Percentiles rank a stretch among this genome's conserved stretches.
Evolutionary conservation across 2,797 vertebrate species (phyloP).

Genomic region (Crenichthys baileyi): DNA sequence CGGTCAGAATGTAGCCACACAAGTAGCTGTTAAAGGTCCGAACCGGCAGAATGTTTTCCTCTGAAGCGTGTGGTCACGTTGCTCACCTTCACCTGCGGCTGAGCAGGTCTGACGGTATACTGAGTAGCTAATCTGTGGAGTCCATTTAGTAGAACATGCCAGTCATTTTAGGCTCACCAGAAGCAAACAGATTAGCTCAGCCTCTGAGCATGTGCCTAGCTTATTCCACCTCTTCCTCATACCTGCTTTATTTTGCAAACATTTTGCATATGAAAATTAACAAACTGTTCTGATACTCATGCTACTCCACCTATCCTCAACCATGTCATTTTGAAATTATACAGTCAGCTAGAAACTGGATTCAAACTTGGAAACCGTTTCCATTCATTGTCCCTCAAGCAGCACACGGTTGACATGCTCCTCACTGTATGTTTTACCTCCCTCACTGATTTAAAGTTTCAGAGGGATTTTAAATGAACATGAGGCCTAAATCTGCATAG

Average conservation of each 20-base stretch:
- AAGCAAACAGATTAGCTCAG: slow-evolving; percentile 36
- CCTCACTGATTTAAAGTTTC: background rate
- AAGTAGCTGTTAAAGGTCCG: slow-evolving; percentile 4
- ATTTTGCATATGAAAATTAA: background rate
- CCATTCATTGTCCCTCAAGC: background rate
- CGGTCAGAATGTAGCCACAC: slow-evolving; percentile 10
- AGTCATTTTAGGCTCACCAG: slow-evolving; percentile 23
- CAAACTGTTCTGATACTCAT: background rate
- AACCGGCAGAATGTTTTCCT: slow-evolving; percentile 3
- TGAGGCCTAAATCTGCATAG: background rate
- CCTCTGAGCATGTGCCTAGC: background rate
- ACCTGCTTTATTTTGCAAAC: background rate
- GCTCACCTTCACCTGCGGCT: slow-evolving; percentile 37
- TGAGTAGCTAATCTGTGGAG: slow-evolving; percentile 40
- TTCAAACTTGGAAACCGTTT: background rate
- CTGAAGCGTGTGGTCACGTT: slow-evolving; percentile 40
- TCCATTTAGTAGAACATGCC: slow-evolving; percentile 15
- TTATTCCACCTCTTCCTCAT: background rate
- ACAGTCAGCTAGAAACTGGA: background rate
- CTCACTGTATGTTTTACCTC: background rate
- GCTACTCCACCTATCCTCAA: background rate
- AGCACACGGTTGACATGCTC: rapidly evolving
- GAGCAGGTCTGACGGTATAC: slow-evolving; percentile 16
- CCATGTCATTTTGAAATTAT: background rate
- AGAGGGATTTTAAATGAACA: background rate